Evolutionary conservation across 2,888 invertebrate species (phyloP).

Genomic region (Drosophila imparisetae): DNA sequence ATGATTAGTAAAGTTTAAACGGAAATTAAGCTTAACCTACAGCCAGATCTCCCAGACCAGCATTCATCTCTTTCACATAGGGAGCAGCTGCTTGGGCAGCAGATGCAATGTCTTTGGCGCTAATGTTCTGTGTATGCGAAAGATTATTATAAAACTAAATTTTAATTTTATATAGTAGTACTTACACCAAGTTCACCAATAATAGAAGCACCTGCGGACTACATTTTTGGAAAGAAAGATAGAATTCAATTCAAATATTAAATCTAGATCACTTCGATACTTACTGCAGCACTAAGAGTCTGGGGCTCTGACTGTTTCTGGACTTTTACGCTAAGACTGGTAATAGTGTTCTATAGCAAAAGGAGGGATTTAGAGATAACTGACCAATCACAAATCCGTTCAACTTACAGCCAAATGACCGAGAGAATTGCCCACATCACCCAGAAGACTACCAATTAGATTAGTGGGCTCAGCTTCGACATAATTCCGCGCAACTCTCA

Average conservation of each 20-base stretch:
- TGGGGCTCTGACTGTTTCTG: not conserved
- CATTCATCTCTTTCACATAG: slow-evolving; percentile 42
- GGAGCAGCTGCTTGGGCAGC: slow-evolving; percentile 50
- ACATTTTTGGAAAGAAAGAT: not conserved
- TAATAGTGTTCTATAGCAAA: slow-evolving; percentile 49
- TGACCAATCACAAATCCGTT: not conserved
- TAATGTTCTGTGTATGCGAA: slow-evolving; percentile 31
- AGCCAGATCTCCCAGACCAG: slow-evolving; percentile 39
- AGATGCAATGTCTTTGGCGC: slow-evolving; percentile 46
- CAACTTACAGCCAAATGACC: slow-evolving; percentile 49
- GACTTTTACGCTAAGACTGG: slow-evolving; percentile 34
- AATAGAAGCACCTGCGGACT: slow-evolving; percentile 47
- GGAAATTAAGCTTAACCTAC: slow-evolving; percentile 23
- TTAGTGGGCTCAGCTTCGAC: slow-evolving; percentile 23
- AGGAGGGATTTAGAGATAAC: not conserved
- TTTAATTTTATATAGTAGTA: not conserved
- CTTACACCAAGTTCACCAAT: slow-evolving; percentile 52
- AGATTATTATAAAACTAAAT: not conserved
- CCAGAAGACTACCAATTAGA: slow-evolving; percentile 37
- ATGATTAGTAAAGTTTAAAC: slow-evolving; percentile 12
- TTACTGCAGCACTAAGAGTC: slow-evolving; percentile 47
- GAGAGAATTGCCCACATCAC: slow-evolving; percentile 30
- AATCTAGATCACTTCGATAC: slow-evolving; percentile 1
- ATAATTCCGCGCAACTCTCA: slow-evolving; percentile 22
- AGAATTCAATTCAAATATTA: not conserved